These are phyloP conservation scores for Lasioglossum pauxillum DNA, from an alignment of 2,888 invertebrate genomes.

Conservation along the genomic window DNA sequence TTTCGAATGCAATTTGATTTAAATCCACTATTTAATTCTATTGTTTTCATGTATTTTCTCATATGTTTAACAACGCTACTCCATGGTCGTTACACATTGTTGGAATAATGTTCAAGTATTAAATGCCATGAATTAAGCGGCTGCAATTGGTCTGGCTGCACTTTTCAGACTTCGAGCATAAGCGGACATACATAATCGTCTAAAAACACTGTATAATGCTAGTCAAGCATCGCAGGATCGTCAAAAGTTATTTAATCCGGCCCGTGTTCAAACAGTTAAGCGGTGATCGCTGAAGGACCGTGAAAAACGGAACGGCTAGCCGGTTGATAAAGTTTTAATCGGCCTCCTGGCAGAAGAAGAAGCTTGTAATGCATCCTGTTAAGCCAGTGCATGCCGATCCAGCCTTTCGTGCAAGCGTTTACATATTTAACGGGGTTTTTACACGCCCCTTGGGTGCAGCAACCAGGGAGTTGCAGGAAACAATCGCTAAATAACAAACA, in stretches of 20 bases:
- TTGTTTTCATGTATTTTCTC: no score
- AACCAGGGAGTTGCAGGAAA: slow-evolving; percentile 1
- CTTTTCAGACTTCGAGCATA: no score
- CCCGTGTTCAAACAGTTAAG: neutral
- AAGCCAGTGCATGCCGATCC: neutral
- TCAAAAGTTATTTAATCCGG: neutral
- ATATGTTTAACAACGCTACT: no score
- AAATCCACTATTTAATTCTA: no score
- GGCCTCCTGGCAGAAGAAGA: neutral
- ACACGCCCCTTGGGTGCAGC: neutral
- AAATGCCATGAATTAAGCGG: no score
- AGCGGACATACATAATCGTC: neutral
- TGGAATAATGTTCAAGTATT: no score
- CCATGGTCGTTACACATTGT: no score
- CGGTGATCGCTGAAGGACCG: neutral
- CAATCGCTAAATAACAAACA: neutral
- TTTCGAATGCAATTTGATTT: no score
- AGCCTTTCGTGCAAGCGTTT: slow-evolving; percentile 1
- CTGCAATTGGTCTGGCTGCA: no score
- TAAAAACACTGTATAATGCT: neutral
- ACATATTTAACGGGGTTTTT: slow-evolving; percentile 29
- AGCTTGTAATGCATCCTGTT: slow-evolving; percentile 19
- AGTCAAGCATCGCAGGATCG: no score
- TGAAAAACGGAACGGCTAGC: neutral
- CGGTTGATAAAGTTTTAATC: slow-evolving; percentile 29